These are phyloP conservation scores for Cataglyphis hispanica DNA, from an alignment of 1,140 invertebrate genomes.

Conservation along the genomic window DNA sequence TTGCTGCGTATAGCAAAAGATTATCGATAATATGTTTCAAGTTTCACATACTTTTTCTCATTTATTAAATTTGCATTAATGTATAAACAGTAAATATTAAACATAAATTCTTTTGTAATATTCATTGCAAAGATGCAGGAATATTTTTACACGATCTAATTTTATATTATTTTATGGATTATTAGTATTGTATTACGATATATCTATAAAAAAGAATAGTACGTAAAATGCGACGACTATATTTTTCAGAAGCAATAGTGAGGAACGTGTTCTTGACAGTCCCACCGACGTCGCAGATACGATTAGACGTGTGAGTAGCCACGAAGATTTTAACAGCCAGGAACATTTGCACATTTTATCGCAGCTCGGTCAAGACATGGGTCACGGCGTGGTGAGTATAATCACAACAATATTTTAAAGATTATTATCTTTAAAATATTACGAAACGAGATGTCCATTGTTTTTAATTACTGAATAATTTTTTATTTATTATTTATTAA, in stretches of 20 bases:
- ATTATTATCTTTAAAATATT: not conserved
- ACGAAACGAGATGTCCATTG: not conserved
- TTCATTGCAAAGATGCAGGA: not conserved
- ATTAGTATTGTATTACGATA: not conserved
- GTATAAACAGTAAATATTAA: not conserved
- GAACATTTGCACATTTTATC: constrained; percentile 85
- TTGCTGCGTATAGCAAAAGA: not conserved
- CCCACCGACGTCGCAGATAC: constrained; percentile 83
- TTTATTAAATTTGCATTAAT: not conserved
- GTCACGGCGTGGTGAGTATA: constrained; percentile 83
- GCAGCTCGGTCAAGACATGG: constrained; percentile 83
- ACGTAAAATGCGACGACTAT: constrained; percentile 8
- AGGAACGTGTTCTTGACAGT: constrained; percentile 87
- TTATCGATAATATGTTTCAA: not conserved
- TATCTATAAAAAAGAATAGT: constrained; percentile 22
- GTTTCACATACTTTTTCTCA: not conserved
- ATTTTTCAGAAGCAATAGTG: constrained; percentile 88
- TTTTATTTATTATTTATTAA: not conserved
- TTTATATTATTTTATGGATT: not conserved
- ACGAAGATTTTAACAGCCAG: constrained; percentile 89
- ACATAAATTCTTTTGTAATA: not conserved
- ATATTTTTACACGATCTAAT: not conserved
- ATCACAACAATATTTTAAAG: not conserved
- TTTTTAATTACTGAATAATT: not conserved
- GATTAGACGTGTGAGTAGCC: constrained; percentile 89